Base-by-base conservation (phyloP, 2,888 invertebrate genomes). In the Epicampocera succincta region DNA sequence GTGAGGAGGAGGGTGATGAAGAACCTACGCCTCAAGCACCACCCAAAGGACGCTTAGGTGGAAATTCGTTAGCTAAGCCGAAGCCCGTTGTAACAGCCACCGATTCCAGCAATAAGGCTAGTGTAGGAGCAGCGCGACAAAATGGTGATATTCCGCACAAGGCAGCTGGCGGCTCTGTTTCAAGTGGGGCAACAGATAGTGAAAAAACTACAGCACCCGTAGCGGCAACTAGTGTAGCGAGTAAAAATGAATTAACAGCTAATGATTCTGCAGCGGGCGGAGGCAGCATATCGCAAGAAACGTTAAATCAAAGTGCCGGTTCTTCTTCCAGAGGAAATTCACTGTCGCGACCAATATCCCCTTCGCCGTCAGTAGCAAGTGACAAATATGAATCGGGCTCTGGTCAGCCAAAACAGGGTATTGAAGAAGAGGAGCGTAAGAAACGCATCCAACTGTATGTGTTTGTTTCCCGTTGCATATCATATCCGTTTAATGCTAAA, bases 401-500 rank as follows among this genome's bases (percentile, higher is more conserved):
- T 60, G 69, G 77, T 38, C 80, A 72, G 40, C 83, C 72, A 63
- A 83, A 83, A 25, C 77, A 75, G 25, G 79, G 75, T 15, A 83
- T 83, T 72, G 96, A 99, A 90, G 99, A 99, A 91, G 99, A 99
- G 89, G 98, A 99, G 87, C 94, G 98, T 84, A 99, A 99, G 90
- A 94, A 95, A 82, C 94, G 97, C 81, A 94, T 99, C 78, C 99
- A 99, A 90, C 92, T 99, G 48, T 99, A 99, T 92, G 99, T 99
- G 85, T 99, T 99, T 91, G 97, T 99, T 85, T 98, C 99, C 85
- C 93, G 99, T 90, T 98, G 99, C 92, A 95, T 99, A 88, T 98
- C 99, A 8, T 99, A 99, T 92, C 99, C 99, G 8, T 99, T 99
- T 93, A 99, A 99, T 92, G 98, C 99, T 12, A 99, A 99, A 92